phyloP scores from a whole-genome alignment of 1,140 invertebrate genomes.

The Agrilus planipennis region DNA sequence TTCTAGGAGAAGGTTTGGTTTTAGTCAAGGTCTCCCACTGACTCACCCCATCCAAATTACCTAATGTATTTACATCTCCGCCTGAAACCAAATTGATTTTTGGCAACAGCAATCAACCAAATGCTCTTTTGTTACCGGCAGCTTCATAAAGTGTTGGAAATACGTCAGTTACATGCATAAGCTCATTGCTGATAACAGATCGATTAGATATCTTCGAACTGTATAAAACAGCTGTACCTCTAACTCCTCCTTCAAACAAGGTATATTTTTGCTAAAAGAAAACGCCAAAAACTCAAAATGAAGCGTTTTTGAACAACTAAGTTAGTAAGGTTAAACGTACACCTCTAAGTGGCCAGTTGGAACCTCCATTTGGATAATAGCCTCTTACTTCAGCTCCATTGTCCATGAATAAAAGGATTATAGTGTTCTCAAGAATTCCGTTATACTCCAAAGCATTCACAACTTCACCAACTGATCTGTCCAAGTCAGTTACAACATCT shows the following conservation, averaged over 20 bases:
- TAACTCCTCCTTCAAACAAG: slow-evolving; percentile 80
- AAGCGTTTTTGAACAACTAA: neutral
- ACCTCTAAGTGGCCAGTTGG: slow-evolving; percentile 78
- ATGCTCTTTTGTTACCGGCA: slow-evolving; percentile 37
- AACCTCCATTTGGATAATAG: slow-evolving; percentile 60
- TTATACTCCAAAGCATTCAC: slow-evolving; percentile 49
- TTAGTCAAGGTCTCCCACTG: slow-evolving; percentile 52
- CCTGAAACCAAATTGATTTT: slow-evolving; percentile 23
- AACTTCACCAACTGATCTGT: slow-evolving; percentile 71
- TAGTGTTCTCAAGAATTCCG: slow-evolving; percentile 55
- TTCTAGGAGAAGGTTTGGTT: slow-evolving; percentile 41
- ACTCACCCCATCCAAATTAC: slow-evolving; percentile 57
- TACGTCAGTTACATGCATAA: slow-evolving; percentile 81
- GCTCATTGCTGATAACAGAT: slow-evolving; percentile 47
- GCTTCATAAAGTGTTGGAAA: slow-evolving; percentile 67
- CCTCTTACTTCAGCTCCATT: slow-evolving; percentile 61
- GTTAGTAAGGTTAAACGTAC: slow-evolving; percentile 35
- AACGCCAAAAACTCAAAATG: neutral
- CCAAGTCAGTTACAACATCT: no score
- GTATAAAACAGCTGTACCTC: slow-evolving; percentile 55
- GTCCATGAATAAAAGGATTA: slow-evolving; percentile 64
- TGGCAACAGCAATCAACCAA: slow-evolving; percentile 3
- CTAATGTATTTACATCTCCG: slow-evolving; percentile 30
- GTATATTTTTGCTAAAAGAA: slow-evolving; percentile 46
- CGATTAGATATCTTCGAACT: slow-evolving; percentile 42